Base-by-base conservation (phyloP, 2,888 invertebrate species). In the Pyrocoelia pectoralis region DNA sequence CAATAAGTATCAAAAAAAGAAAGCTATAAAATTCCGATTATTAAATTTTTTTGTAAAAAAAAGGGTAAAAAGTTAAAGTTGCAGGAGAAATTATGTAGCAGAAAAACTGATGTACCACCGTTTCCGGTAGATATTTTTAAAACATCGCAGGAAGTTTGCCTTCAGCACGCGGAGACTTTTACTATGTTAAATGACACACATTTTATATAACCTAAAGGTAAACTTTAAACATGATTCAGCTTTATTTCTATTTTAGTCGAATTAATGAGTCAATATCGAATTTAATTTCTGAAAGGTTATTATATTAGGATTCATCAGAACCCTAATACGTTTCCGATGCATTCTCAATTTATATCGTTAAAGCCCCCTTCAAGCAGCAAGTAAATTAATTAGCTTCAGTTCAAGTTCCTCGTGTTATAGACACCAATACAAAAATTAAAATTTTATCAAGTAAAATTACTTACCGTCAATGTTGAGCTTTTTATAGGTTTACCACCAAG, bases 401-500 rank as follows among this genome's bases (percentile, higher is more conserved):
- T 33, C 33, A 33, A n/a, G 8, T n/a, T n/a, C 9, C n/a, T 33
- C n/a, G n/a, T n/a, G 33, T 33, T 33, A n/a, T 33, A 8, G 9
- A 33, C n/a, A 33, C 24, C 8, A 33, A 33, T 33, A 8, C n/a
- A n/a, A n/a, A n/a, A n/a, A 33, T 8, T 4, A 33, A 33, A 33
- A n/a, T n/a, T n/a, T n/a, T n/a, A n/a, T n/a, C n/a, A n/a, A n/a
- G n/a, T n/a, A n/a, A n/a, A n/a, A n/a, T 33, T 33, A 76, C 85
- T 86, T 71, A 87, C 86, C 67, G 87, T 86, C 63, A 87, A 83
- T 72, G 86, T 86, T 53, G 88, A 84, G 74, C 86, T 87, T 71
- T 85, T 84, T 74, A 90, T 86, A 70, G 86, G 83, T 73, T 87
- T 87, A 64, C 88, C 88, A 75, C 91, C 91, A 70, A 94, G 84